Conservation (phyloP, 2,113 vertebrate genomes). For the Nanger granti region DNA sequence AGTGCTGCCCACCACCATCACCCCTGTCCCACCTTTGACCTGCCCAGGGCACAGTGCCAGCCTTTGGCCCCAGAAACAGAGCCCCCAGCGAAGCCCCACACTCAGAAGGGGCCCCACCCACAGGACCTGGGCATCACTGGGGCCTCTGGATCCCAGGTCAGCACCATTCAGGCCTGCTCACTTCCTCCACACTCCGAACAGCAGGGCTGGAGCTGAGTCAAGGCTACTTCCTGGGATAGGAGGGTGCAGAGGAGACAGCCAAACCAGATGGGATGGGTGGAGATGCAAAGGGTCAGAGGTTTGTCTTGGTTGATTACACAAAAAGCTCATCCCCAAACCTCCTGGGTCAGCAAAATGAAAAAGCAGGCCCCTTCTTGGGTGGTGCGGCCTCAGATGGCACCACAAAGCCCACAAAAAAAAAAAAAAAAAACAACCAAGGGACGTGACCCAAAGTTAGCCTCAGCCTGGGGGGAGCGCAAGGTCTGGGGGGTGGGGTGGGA, state of each 20-base stretch:
- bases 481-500: neutral
- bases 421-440: constrained; percentile 39
- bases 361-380: constrained; percentile 65
- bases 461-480: neutral
- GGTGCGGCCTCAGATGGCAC: constrained; percentile 11
- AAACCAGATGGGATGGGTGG: neutral
- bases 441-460: neutral
- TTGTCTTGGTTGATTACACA: constrained; percentile 1
- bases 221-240: neutral
- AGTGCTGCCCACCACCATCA: accelerated
- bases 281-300: constrained; percentile 47
- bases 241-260: neutral
- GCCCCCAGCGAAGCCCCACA: accelerated
- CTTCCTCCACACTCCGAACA: neutral
- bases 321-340: neutral
- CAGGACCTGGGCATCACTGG: neutral
- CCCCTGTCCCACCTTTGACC: neutral
- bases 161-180: neutral
- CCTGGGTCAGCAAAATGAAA: constrained; percentile 52
- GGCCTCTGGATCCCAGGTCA: neutral
- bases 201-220: neutral
- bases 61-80: no score
- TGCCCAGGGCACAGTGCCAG: neutral
- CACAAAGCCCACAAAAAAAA: constrained; percentile 32
- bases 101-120: no score